Percentiles rank a stretch among this genome's conserved stretches.
These are phyloP conservation scores for Pseudotriccus pelzelni DNA, from an alignment of 2,797 vertebrate species.

Conservation along the genomic window DNA sequence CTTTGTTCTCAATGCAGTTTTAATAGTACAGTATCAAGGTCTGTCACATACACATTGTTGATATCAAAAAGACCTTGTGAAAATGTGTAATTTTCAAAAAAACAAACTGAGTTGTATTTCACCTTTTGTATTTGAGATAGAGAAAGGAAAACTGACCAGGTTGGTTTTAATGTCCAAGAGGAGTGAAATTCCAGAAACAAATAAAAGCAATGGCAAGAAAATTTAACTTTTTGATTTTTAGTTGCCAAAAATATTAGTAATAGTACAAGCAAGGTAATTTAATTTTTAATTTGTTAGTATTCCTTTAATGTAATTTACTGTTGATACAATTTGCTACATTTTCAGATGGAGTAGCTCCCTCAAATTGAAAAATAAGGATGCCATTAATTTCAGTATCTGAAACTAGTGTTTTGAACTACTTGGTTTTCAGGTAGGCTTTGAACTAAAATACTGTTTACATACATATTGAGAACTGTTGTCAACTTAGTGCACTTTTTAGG, in stretches of 20 bases:
- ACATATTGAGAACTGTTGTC: background rate
- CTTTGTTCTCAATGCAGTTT: background rate
- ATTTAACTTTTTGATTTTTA: background rate
- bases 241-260: background rate
- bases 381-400: background rate
- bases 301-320: background rate
- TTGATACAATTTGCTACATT: accelerated
- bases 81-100: background rate
- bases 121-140: background rate
- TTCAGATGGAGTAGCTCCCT: background rate
- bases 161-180: background rate
- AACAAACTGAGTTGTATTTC: background rate
- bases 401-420: background rate
- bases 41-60: background rate
- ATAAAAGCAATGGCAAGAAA: background rate
- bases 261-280: background rate
- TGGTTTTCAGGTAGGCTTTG: background rate
- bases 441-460: background rate
- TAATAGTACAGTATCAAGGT: background rate
- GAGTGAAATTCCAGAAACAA: background rate
- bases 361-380: background rate
- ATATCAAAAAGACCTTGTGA: background rate
- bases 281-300: background rate
- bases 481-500: background rate
- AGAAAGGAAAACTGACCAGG: background rate